A percentile compares a stretch with the other conserved stretches of the same genome.
Conservation (phyloP, 1,140 invertebrate genomes). For the Argopecten irradians region DNA sequence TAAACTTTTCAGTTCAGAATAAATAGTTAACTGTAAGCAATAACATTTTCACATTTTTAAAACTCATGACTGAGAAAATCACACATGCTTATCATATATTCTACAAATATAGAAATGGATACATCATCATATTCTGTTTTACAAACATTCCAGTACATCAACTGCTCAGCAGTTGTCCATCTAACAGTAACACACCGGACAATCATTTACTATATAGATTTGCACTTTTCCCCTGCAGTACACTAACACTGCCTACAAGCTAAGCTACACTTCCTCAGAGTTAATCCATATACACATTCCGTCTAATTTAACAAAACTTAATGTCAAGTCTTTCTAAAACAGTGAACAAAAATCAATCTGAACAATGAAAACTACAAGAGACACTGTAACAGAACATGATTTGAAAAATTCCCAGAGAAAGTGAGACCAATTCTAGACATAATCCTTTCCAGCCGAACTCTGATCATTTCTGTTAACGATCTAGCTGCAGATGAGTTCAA, state of each 20-base stretch:
- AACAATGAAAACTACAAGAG: neutral
- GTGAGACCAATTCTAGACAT: neutral
- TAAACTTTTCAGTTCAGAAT: conserved; percentile 4
- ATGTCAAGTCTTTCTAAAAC: neutral
- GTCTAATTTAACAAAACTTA: neutral
- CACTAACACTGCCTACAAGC: neutral
- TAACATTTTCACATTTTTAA: neutral
- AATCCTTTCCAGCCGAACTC: too few species aligned
- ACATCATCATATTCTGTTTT: neutral
- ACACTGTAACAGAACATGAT: neutral
- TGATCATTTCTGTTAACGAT: neutral
- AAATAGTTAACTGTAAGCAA: conserved; percentile 12
- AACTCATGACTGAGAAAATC: neutral
- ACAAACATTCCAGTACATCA: neutral
- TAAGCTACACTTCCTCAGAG: neutral
- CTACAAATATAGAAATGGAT: neutral
- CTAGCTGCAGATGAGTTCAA: neutral
- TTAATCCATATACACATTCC: neutral
- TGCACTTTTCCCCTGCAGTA: neutral
- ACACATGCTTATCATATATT: conserved; percentile 23
- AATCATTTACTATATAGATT: conserved; percentile 7
- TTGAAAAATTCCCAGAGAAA: neutral
- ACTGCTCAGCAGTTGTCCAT: neutral
- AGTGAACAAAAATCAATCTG: neutral
- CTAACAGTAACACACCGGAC: neutral